Conservation (phyloP, 2,797 vertebrate genomes). For the Oreonectes daqikongensis region DNA sequence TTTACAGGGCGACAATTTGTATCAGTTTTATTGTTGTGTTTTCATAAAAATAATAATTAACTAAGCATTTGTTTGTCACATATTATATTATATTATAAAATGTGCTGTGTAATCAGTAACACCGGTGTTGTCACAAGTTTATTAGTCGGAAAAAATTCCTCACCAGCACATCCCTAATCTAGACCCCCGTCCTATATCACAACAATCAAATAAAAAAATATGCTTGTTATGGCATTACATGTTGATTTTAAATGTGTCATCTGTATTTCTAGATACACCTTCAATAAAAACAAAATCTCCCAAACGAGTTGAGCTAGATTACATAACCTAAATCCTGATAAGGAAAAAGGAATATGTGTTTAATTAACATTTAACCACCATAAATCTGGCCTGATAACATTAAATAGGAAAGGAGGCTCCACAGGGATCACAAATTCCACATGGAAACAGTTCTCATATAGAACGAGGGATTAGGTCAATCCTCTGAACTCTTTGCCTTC, state of each 20-base stretch:
- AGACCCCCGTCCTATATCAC: too few relatives aligned
- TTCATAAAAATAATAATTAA: too few relatives aligned
- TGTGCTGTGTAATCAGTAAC: too few relatives aligned
- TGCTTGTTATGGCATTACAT: not conserved
- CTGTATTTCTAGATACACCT: conserved; percentile 11
- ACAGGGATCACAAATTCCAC: conserved; percentile 46
- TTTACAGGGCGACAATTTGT: too few relatives aligned
- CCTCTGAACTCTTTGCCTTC: conserved; percentile 56
- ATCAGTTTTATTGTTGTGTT: too few relatives aligned
- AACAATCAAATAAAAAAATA: not conserved
- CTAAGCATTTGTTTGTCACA: too few relatives aligned
- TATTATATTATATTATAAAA: too few relatives aligned
- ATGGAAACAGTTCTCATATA: conserved; percentile 64
- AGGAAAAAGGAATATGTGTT: conserved; percentile 31
- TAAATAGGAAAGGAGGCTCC: not conserved
- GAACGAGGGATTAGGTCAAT: conserved; percentile 64
- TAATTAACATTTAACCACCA: conserved; percentile 53
- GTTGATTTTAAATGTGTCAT: not conserved
- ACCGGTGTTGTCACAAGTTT: too few relatives aligned
- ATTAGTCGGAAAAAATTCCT: too few relatives aligned
- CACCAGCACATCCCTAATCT: not conserved
- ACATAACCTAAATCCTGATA: conserved; percentile 12
- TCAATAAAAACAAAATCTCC: not conserved
- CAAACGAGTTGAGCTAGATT: not conserved
- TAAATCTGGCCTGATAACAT: conserved; percentile 31